A percentile compares a stretch with the other conserved stretches of the same genome.
These are phyloP conservation scores for Pontoporia blainvillei DNA, from an alignment of 2,113 vertebrate species.

Conservation along the genomic window DNA sequence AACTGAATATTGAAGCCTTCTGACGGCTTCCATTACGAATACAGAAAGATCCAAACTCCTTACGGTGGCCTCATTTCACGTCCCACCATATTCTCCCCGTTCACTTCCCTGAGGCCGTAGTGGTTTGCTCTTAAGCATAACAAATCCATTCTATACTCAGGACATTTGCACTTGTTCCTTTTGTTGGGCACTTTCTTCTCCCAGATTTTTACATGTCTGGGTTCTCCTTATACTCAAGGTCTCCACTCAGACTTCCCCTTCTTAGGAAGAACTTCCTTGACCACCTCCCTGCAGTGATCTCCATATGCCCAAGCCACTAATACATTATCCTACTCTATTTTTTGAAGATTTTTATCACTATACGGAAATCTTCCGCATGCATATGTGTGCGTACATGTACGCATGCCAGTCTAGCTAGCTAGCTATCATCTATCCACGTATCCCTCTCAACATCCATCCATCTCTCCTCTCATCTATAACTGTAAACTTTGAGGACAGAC, in stretches of 20 bases:
- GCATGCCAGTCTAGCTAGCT: too few relatives aligned
- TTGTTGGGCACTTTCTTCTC: background rate
- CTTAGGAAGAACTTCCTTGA: background rate
- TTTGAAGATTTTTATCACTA: background rate
- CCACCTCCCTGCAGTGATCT: background rate
- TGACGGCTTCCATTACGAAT: background rate
- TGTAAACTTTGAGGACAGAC: background rate
- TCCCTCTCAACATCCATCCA: background rate
- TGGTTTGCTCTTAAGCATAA: background rate
- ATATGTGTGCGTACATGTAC: background rate
- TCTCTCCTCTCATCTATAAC: background rate
- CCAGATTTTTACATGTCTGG: background rate
- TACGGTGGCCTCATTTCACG: background rate
- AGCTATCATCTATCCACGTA: background rate
- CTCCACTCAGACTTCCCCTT: background rate
- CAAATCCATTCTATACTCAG: background rate
- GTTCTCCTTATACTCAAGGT: background rate
- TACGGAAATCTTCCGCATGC: background rate
- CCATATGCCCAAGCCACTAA: background rate
- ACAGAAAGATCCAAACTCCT: background rate
- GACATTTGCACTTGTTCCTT: background rate
- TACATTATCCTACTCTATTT: background rate
- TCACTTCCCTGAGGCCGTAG: background rate
- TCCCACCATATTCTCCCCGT: background rate
- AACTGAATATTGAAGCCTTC: background rate